phyloP scores from a whole-genome alignment of 2,797 vertebrate species.

The Micropoecilia bifurca region DNA sequence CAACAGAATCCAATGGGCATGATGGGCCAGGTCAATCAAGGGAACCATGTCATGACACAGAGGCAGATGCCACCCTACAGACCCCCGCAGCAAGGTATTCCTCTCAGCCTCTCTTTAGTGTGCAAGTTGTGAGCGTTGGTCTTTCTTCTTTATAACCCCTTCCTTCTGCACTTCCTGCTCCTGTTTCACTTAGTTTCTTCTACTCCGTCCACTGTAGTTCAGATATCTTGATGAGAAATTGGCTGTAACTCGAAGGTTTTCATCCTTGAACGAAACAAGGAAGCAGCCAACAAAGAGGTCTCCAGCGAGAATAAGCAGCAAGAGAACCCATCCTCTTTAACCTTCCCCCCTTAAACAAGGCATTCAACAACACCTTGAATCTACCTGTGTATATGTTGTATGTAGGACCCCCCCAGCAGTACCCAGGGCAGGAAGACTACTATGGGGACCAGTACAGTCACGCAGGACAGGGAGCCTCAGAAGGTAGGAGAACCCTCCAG shows the following conservation, averaged over 20 bases:
- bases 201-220: conserved; percentile 58
- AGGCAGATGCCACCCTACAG: conserved; percentile 98
- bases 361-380: conserved; percentile 81
- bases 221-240: conserved; percentile 61
- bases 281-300: conserved; percentile 52
- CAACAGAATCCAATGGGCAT: conserved; percentile 97
- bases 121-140: conserved; percentile 62
- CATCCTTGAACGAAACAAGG: conserved; percentile 38
- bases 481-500: conserved; percentile 90
- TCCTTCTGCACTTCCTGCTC: conserved; percentile 62
- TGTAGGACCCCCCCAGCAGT: conserved; percentile 99
- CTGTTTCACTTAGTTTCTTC: conserved; percentile 41
- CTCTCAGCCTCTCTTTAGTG: conserved; percentile 46
- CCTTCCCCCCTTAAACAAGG: conserved; percentile 69
- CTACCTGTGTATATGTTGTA: conserved; percentile 87
- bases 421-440: conserved; percentile 99
- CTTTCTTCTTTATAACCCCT: conserved; percentile 65
- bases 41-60: conserved; percentile 97
- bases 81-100: conserved; percentile 96
- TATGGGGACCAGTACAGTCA: conserved; percentile 99
- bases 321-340: conserved; percentile 64
- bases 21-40: conserved; percentile 96
- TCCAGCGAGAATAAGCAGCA: conserved; percentile 57
- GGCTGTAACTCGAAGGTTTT: conserved; percentile 47
- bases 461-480: conserved; percentile 97